A percentile compares a stretch with the other conserved stretches of the same genome.
phyloP scores from a whole-genome alignment of 2,113 vertebrate genomes.

The Eudyptes chrysolophus region DNA sequence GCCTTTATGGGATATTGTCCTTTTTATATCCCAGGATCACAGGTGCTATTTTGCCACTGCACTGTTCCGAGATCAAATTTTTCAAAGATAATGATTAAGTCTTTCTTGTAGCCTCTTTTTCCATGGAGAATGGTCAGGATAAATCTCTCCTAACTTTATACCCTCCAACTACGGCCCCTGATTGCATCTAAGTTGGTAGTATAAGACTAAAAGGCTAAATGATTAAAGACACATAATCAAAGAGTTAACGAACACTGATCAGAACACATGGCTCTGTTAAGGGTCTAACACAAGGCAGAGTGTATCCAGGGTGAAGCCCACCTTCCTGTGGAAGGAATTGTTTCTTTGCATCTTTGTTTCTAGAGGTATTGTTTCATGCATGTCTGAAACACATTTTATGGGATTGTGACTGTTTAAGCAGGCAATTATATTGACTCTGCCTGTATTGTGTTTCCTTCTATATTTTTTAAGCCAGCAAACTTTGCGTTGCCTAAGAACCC shows the following conservation, averaged over 20 bases:
- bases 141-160: background rate
- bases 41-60: background rate
- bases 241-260: background rate
- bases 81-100: background rate
- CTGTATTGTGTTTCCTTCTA: background rate
- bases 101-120: background rate
- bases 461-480: background rate
- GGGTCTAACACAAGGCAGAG: background rate
- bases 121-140: background rate
- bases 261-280: background rate
- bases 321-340: background rate
- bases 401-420: background rate
- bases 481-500: background rate
- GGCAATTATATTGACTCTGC: background rate
- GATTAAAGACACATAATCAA: background rate
- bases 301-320: background rate
- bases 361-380: fast-evolving
- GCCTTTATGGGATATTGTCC: background rate
- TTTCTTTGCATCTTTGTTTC: background rate
- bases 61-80: background rate
- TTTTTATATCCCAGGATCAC: background rate
- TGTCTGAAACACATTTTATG: background rate
- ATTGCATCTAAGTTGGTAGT: background rate
- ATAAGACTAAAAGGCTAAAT: background rate
- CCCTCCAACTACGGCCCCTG: fast-evolving